Evolutionary conservation across 2,797 vertebrate species (phyloP), one percentile per base, ranked within the genome.

Genomic region (Emydoidea blandingii): DNA sequence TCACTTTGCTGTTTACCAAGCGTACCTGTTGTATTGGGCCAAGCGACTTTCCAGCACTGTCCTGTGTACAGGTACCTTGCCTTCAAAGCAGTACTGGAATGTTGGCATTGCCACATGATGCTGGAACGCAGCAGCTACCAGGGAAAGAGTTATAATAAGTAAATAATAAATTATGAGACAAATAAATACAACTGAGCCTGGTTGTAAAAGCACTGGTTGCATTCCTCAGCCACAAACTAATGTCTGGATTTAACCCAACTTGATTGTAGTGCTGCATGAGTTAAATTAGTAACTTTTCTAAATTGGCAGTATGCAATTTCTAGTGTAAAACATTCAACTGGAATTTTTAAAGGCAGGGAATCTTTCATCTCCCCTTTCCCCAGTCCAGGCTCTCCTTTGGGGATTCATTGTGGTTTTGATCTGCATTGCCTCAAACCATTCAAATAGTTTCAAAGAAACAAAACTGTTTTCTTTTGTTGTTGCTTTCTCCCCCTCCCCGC

Each of bases 391-490:
- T 53, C 59, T 97, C 98, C 98, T 98, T 94, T 89, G 98, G 98
- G 98, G 96, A 97, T 98, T 98, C 95, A 68, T 94, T 98, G 98
- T 57, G 97, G 98, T 98, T 98, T 98, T 96, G 19, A 98, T 98
- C 98, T 98, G 98, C 31, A 1, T 98, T 98, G 98, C 98, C 97
- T 98, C 98, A 98, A 98, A 98, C 98, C 97, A 93, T 97, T 98
- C 97, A 85, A 98, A 98, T 95, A 94, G 97, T 98, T 98, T 98
- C 98, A 98, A 97, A 98, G 98, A 88, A 96, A 95, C 95, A 96
- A 97, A 98, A 96, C 97, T 98, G 97, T 98, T 98, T 98, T 98
- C 97, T 98, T 98, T 97, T 96, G 96, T 98, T 97, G 97, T 92
- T 96, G 93, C 97, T 97, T 97, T 96, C 97, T 94, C 95, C 95